Percentiles rank a stretch among this genome's conserved stretches.
These are phyloP conservation scores for Microctonus aethiopoides DNA, from an alignment of 2,888 invertebrate genomes.

Conservation along the genomic window DNA sequence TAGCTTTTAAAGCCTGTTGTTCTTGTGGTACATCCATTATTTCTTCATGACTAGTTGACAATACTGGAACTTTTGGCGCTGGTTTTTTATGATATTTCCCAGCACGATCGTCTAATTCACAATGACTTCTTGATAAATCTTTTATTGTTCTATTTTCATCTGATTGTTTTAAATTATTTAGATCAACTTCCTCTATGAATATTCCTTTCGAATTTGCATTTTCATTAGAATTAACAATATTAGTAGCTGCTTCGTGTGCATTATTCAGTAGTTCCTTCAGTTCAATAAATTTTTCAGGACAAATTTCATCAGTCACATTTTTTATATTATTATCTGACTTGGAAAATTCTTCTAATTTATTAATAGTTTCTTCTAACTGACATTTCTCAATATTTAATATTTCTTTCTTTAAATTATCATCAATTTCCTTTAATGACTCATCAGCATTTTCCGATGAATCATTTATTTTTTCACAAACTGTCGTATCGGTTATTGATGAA, in stretches of 20 bases:
- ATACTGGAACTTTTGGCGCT: slow-evolving; percentile 67
- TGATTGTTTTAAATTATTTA: background rate
- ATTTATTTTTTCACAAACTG: slow-evolving; percentile 5
- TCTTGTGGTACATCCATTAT: slow-evolving; percentile 38
- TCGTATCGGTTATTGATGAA: slow-evolving; percentile 1
- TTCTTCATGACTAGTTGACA: slow-evolving; percentile 41
- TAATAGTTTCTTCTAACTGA: background rate
- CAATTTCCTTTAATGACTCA: too few species aligned
- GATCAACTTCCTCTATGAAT: background rate
- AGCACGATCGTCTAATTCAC: slow-evolving; percentile 56
- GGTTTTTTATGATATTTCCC: slow-evolving; percentile 70
- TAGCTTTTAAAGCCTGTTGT: slow-evolving; percentile 68
- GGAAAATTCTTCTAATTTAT: background rate
- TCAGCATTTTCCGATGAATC: slow-evolving; percentile 2
- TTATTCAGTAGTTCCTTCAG: slow-evolving; percentile 53
- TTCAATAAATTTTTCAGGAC: slow-evolving; percentile 55
- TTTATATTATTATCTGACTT: slow-evolving; percentile 15
- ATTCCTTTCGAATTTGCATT: slow-evolving; percentile 27
- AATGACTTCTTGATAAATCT: slow-evolving; percentile 48
- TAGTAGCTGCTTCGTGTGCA: slow-evolving; percentile 54
- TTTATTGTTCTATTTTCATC: slow-evolving; percentile 35
- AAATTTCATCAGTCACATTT: slow-evolving; percentile 49
- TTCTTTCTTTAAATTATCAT: too few species aligned
- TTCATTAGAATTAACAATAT: slow-evolving; percentile 52
- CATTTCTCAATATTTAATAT: background rate